phyloP scores from a whole-genome alignment of 2,113 vertebrate species.

The Sphyrna mokarran region DNA sequence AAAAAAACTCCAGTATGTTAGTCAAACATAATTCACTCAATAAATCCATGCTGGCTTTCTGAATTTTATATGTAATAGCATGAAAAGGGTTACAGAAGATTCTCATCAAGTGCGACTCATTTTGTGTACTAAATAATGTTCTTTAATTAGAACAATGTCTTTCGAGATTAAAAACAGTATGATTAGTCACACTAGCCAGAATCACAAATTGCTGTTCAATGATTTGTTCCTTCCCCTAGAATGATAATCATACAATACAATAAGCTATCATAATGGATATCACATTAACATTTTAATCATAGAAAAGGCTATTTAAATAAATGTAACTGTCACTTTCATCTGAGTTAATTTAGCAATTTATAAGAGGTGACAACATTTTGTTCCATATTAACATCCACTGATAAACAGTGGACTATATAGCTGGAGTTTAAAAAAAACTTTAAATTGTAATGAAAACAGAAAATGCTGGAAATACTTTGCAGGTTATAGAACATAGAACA shows the following conservation, averaged over 20 bases:
- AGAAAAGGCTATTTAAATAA: background rate
- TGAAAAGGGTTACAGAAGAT: background rate
- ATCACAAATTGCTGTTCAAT: conserved; percentile 6
- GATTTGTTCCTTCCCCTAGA: background rate
- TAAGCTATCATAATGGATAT: background rate
- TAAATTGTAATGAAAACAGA: background rate
- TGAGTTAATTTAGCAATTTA: background rate
- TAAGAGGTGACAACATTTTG: background rate
- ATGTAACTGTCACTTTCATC: background rate
- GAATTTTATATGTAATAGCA: background rate
- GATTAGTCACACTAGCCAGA: background rate
- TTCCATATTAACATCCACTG: background rate
- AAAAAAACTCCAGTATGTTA: too few relatives aligned
- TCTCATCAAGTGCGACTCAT: background rate
- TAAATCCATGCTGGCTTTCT: background rate
- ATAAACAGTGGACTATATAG: background rate
- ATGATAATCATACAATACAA: background rate
- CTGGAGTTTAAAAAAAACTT: too few relatives aligned
- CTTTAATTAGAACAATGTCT: background rate
- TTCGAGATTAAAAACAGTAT: background rate
- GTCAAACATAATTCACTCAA: too few relatives aligned
- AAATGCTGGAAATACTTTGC: background rate
- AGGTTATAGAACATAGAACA: too few relatives aligned
- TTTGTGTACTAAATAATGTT: background rate
- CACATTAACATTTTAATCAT: conserved; percentile 21